Conservation (phyloP, 2,797 vertebrate genomes). For the Coreius guichenoti region DNA sequence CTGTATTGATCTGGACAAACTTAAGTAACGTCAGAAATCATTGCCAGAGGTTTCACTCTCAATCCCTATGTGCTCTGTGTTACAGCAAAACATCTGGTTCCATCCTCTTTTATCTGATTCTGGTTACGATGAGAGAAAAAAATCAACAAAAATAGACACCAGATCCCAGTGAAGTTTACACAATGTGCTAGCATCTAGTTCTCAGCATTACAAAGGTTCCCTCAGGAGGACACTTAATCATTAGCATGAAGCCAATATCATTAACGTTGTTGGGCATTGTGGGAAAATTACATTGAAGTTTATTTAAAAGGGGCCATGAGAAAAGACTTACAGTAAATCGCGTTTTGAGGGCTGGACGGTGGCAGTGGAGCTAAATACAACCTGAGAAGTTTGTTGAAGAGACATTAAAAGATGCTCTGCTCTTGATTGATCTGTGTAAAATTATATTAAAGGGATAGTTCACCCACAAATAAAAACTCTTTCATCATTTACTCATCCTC, state of each 20-base stretch:
- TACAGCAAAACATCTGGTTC: constrained; percentile 56
- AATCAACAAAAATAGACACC: constrained; percentile 59
- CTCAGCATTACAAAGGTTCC: constrained; percentile 45
- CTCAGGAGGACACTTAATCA: constrained; percentile 27
- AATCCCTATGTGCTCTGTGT: constrained; percentile 17
- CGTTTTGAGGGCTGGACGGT: not conserved
- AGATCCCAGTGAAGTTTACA: constrained; percentile 57
- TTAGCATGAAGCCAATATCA: constrained; percentile 2
- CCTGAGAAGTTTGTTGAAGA: not conserved
- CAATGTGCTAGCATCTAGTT: constrained; percentile 56
- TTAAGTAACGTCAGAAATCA: constrained; percentile 31
- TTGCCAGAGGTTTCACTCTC: constrained; percentile 39
- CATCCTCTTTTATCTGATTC: constrained; percentile 51
- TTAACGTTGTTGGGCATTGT: not conserved
- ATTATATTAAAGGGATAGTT: not conserved
- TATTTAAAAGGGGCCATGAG: not conserved
- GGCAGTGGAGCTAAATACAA: not conserved
- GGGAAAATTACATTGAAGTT: constrained; percentile 8
- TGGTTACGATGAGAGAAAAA: constrained; percentile 40
- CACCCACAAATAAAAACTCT: too few species aligned
- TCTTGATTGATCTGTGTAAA: not conserved
- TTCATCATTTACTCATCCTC: too few species aligned
- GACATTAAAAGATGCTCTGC: not conserved
- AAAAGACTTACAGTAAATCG: not conserved
- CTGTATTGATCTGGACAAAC: constrained; percentile 30